Evolutionary conservation across 2,113 vertebrate genomes (phyloP), one percentile per base, ranked within the genome.

Genomic region (Gopherus evgoodei): DNA sequence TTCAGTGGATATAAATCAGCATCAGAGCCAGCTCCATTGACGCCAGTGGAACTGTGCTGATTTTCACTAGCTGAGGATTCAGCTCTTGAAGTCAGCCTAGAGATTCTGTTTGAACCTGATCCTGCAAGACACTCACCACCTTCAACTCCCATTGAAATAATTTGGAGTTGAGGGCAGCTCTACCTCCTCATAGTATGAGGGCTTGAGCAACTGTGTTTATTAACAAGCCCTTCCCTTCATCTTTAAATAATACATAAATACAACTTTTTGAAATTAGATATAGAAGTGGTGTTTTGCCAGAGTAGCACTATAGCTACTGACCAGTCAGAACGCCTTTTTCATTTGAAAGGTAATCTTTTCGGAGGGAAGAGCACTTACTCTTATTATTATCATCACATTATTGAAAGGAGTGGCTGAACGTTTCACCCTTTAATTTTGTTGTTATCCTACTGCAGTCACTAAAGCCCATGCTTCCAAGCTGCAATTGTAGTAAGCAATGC

Each of bases 371-470:
- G 35, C 72, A 44, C 12, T 42, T 78, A 42, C 54, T 50, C 27
- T 42, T 44, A 81, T 44, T 35, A 0, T 0, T 35, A 44, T 3
- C 85, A 78, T 7, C 0, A 0, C 6, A 8, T 1, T 47, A 27
- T 52, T 92, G 62, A 56, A 75, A 93, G 75, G 80, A 42, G 31
- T 79, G 53, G 50, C 50, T 53, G 31, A 11, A 11, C 29, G 69
- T 16, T 19, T 57, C 0, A 0, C 0, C 2, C 57, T 82, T 84
- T 22, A 31, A 13, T 72, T 79, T 91, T 24, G 35, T 80, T 81
- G 57, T 31, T 13, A 79, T 38, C 19, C n/a, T 78, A 56, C 50
- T 59, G n/a, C 22, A 85, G 16, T 10, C 54, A 31, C 53, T 17
- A 1, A 25, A 14, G 9, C 52, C 54, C 91, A 7, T 3, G 4